Percentiles rank a stretch among this genome's conserved stretches.
Evolutionary conservation across 2,797 vertebrate genomes (phyloP).

Genomic region (Cuniculus paca): DNA sequence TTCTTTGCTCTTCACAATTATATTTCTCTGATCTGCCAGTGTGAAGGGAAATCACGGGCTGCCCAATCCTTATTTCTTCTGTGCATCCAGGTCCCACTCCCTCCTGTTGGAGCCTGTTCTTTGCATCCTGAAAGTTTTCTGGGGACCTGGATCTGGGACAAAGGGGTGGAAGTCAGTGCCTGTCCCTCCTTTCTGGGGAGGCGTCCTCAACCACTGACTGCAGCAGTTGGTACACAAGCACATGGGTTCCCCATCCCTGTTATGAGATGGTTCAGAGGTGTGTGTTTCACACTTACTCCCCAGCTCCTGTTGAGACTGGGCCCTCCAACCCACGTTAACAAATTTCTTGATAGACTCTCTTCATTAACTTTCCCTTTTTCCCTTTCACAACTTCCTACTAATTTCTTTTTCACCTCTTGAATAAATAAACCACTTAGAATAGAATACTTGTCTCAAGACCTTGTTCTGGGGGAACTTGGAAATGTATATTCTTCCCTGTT

Average conservation of each 20-base stretch:
- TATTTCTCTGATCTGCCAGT: not conserved
- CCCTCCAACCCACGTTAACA: too few species aligned
- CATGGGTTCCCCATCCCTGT: too few species aligned
- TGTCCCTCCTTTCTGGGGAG: not conserved
- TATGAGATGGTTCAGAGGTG: rapidly evolving
- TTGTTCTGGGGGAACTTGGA: not conserved
- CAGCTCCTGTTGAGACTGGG: too few species aligned
- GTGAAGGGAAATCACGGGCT: not conserved
- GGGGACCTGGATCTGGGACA: not conserved
- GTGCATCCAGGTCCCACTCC: rapidly evolving
- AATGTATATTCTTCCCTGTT: not conserved
- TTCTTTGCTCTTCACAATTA: not conserved
- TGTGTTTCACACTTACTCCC: rapidly evolving
- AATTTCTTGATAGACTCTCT: not conserved
- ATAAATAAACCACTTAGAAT: too few species aligned
- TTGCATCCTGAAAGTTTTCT: not conserved
- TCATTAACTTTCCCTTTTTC: not conserved
- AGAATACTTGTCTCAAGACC: not conserved
- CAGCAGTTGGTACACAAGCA: too few species aligned
- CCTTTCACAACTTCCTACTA: not conserved
- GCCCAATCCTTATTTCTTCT: not conserved
- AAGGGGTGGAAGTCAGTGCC: too few species aligned
- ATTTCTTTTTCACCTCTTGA: not conserved
- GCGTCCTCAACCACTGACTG: too few species aligned
- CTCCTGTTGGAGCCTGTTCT: too few species aligned